phyloP scores from a whole-genome alignment of 2,888 invertebrate species.

The Synergus umbraculus region DNA sequence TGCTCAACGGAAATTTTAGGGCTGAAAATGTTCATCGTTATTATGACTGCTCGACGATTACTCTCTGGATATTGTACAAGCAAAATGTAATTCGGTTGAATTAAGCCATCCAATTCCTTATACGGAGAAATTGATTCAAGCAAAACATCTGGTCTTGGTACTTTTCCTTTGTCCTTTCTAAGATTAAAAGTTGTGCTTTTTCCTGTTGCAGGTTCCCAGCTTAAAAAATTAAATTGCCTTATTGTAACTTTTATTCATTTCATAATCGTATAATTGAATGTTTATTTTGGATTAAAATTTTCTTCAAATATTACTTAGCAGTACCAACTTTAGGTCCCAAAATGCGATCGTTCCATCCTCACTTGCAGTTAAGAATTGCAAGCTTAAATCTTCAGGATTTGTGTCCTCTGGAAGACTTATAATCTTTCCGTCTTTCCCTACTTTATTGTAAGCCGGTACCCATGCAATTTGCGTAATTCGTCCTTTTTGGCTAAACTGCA shows the following conservation, averaged over 20 bases:
- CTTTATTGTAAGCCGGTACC: constrained; percentile 82
- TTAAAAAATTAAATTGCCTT: background rate
- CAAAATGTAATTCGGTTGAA: constrained; percentile 83
- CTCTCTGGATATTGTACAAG: constrained; percentile 78
- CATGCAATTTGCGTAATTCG: constrained; percentile 84
- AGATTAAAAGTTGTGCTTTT: background rate
- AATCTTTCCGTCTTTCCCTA: constrained; percentile 82
- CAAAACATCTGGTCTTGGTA: constrained; percentile 79
- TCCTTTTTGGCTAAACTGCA: constrained; percentile 82
- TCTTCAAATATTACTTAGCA: background rate
- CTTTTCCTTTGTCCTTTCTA: constrained; percentile 57
- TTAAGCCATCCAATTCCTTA: constrained; percentile 80
- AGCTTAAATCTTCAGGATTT: constrained; percentile 73
- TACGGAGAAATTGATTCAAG: constrained; percentile 81
- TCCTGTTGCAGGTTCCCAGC: background rate
- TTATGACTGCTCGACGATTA: constrained; percentile 76
- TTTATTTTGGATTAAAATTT: background rate
- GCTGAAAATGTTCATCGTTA: constrained; percentile 77
- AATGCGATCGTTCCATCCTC: constrained; percentile 84
- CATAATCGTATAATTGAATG: no score
- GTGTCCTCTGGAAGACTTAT: constrained; percentile 72
- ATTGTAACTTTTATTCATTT: background rate
- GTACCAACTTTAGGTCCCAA: constrained; percentile 82
- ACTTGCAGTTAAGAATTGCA: constrained; percentile 83
- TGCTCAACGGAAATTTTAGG: constrained; percentile 65